Base-by-base conservation (phyloP, 92 coral and sea anemone genomes). In the Scolanthus callimorphus region DNA sequence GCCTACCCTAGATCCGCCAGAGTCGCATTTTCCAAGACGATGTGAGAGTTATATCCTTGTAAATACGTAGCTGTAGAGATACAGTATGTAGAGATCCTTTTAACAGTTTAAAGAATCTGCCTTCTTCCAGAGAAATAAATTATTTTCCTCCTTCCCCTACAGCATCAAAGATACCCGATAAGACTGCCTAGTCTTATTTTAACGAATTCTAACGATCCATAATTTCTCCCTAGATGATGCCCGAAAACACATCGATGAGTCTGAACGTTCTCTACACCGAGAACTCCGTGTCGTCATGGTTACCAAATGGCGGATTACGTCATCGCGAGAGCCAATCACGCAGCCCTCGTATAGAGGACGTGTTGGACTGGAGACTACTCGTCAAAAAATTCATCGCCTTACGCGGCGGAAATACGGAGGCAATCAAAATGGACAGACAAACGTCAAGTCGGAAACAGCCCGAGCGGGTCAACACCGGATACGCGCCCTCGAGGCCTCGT, bases 341-440 rank as follows among this genome's bases (percentile, higher is more conserved):
- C 29, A 62, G 26, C 37, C 52, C 85, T 19, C 73, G 88, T 13
- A 91, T 92, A 37, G 98, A 92, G 60, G 77, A 82, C 2, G 98
- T 92, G 10, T 59, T 92, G 20, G 91, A 92, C 79, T 92, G 98
- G 98, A 83, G 65, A 52, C 27, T 56, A 39, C 41, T 92, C 17
- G 98, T 89, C 41, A 78, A 78, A 47, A 92, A 84, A 58, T 92
- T 80, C 43, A 47, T 77, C 27, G 64, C 81, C 21, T 49, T 88
- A 13, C 76, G 96, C 13, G 84, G 87, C 0, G 87, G 73, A 54
- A 65, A 51, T 57, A 73, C 70, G 39, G 95, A 87, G 20, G 49
- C 68, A 11, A 56, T 67, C 20, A 62, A 62, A 13, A 61, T 49
- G 21, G 60, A 50, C 48, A 22, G 57, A 17, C 64, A 64, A 4